Evolutionary conservation across 37 sponge, comb jelly and placozoan species (phyloP).

Genomic region (Theonella swinhoei): DNA sequence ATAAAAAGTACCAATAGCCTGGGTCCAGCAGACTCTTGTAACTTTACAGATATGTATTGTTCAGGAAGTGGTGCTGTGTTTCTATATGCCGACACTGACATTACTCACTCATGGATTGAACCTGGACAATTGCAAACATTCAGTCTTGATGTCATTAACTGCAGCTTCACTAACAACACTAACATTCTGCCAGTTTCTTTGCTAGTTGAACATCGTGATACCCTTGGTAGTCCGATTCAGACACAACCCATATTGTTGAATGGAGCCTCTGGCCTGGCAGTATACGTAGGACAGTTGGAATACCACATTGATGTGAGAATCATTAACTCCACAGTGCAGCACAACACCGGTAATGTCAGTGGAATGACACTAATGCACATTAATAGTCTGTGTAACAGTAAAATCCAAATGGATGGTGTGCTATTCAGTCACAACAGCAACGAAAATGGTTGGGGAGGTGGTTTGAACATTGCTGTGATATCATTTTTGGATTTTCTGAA

Average conservation of each 20-base stretch:
- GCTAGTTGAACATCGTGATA: background rate
- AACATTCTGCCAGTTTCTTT: background rate
- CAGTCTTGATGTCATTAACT: no score
- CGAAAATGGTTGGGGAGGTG: no score
- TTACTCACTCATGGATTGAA: background rate
- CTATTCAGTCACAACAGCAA: background rate
- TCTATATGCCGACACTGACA: background rate
- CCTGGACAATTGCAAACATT: no score
- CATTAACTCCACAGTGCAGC: background rate
- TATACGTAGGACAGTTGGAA: background rate
- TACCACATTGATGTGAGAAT: slow-evolving; percentile 8
- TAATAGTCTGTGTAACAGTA: slow-evolving; percentile 9
- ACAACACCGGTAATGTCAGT: background rate
- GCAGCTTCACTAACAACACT: slow-evolving; percentile 2
- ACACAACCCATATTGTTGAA: background rate
- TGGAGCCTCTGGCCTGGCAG: background rate
- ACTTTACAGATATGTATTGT: background rate
- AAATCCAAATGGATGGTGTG: background rate
- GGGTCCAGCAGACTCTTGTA: no score
- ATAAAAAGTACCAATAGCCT: background rate
- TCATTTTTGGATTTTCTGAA: background rate
- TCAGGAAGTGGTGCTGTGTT: background rate
- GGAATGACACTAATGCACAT: background rate
- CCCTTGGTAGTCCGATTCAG: background rate
- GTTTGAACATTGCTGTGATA: background rate